Base-by-base conservation (phyloP, 2,888 invertebrate genomes). In the Liopterus haemorrhoidalis region DNA sequence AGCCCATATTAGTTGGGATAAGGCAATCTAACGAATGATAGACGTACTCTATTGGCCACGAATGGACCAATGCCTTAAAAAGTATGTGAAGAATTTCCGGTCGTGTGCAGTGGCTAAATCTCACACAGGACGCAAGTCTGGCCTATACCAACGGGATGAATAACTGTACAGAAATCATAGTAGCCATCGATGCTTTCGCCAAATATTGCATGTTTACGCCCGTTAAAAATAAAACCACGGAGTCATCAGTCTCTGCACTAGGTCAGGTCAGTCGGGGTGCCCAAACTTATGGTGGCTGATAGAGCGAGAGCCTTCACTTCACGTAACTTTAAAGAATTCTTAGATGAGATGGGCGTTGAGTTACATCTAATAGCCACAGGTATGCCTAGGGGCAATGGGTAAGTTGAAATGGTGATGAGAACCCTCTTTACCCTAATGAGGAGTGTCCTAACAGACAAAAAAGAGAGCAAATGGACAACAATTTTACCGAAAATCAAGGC, bases 151-250 rank as follows among this genome's bases (percentile, higher is more conserved):
- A 46, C 19, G 45, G 15, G 52, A 52, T 6, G 40, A 54, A 47
- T 5, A 28, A 27, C 8, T 52, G 49, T 16, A 45, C 51, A 9
- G 39, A 49, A 25, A 43, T 49, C 9, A 14, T 48, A 12, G 51
- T 53, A 6, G 45, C 47, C 15, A 51, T 56, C n/a, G 46, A 50
- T 14, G 51, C 51, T 5, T 56, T 54, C 44, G 52, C 55, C 20
- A 54, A 52, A 41, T 46, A 44, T 20, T 52, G 44, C 25, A 41
- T 33, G 19, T 39, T 55, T 12, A 15, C 28, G 25, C 49, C 50
- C 21, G 49, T 51, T 38, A 24, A 31, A 8, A 51, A 32, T 36
- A 52, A 54, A 49, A 43, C 50, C 2, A 32, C 49, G n/a, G 50
- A 50, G 24, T 43, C 43, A 22, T 41, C 48, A 25, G 49, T 50